phyloP scores from a whole-genome alignment of 2,113 vertebrate genomes.

The Gopherus flavomarginatus region DNA sequence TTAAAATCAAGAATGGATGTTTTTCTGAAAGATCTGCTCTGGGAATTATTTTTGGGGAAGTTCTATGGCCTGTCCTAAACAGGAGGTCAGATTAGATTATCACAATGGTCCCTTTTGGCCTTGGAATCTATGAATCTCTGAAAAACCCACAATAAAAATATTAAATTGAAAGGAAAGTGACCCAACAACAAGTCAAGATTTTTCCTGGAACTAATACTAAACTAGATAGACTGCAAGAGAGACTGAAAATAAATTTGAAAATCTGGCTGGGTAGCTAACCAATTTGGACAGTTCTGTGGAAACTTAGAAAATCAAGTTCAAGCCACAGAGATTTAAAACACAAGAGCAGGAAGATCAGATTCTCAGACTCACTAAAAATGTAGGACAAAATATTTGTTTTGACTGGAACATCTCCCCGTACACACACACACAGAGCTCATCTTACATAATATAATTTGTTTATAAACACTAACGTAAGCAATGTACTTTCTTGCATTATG shows the following conservation, averaged over 20 bases:
- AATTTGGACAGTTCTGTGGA: conserved; percentile 33
- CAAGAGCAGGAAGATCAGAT: conserved; percentile 37
- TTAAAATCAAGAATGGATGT: background rate
- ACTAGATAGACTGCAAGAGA: conserved; percentile 41
- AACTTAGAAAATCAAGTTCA: conserved; percentile 48
- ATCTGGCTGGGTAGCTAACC: conserved; percentile 7
- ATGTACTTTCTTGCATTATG: background rate
- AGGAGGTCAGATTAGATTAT: background rate
- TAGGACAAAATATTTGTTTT: conserved; percentile 41
- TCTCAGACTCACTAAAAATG: conserved; percentile 33
- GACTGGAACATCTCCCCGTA: background rate
- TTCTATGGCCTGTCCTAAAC: background rate
- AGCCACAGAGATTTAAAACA: conserved; percentile 33
- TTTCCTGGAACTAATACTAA: conserved; percentile 59
- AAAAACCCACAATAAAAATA: background rate
- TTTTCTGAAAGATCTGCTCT: background rate
- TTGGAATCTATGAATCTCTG: background rate
- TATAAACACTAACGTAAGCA: conserved; percentile 2
- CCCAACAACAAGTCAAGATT: conserved; percentile 6
- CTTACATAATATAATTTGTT: background rate
- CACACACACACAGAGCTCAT: rapidly evolving
- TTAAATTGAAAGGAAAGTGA: conserved; percentile 25
- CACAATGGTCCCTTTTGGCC: background rate
- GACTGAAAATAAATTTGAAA: conserved; percentile 41
- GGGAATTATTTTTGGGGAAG: background rate